These are phyloP conservation scores for Geotria australis DNA, from an alignment of 2,797 vertebrate species.

Conservation along the genomic window DNA sequence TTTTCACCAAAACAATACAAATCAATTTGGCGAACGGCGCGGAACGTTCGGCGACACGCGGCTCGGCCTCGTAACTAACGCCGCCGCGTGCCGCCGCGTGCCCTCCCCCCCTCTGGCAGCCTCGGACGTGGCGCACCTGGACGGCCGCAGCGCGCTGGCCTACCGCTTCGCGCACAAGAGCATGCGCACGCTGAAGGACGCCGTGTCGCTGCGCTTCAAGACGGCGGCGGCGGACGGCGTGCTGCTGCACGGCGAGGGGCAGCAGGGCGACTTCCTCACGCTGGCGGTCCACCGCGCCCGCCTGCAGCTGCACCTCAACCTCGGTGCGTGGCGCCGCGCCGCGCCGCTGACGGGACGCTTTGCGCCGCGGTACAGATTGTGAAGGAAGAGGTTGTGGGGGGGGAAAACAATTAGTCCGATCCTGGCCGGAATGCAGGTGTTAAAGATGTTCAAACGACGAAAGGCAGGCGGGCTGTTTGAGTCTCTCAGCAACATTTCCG, in stretches of 20 bases:
- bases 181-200: conserved; percentile 86
- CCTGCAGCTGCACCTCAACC: conserved; percentile 45
- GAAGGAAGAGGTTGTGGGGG: no score
- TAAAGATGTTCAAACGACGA: no score
- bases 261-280: conserved; percentile 65
- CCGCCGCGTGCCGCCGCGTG: no score
- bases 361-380: no score
- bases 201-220: conserved; percentile 74
- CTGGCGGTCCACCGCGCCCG: conserved; percentile 57
- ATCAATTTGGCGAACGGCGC: no score
- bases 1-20: no score
- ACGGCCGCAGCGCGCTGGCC: conserved; percentile 64
- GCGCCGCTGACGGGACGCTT: neutral
- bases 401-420: no score
- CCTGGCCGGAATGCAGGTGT: no score
- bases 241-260: conserved; percentile 72
- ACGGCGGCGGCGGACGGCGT: conserved; percentile 68
- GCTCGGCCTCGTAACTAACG: neutral
- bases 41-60: no score
- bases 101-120: conserved; percentile 15
- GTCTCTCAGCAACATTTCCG: no score
- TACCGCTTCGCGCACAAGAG: conserved; percentile 94
- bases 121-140: conserved; percentile 63
- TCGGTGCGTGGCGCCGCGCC: conserved; percentile 20
- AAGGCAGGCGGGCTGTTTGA: no score